Base-by-base conservation (phyloP, 1,140 invertebrate species). In the Cydia fagiglandana region DNA sequence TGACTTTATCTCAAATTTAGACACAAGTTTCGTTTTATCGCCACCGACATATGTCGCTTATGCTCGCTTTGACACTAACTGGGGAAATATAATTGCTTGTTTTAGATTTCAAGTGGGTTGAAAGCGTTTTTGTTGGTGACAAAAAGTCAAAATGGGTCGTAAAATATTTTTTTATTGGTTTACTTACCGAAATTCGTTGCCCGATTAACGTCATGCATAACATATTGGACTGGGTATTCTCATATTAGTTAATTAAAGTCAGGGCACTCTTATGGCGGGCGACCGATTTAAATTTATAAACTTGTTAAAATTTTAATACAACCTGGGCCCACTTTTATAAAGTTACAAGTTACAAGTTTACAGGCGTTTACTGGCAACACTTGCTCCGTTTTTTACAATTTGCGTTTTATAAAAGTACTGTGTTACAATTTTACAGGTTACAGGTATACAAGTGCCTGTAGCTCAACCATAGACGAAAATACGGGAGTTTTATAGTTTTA, bases 11-110 rank as follows among this genome's bases (percentile, higher is more conserved):
- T 17, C 24, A 17, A 45, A 2, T 41, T 70, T 17, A 15, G 30
- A 68, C 30, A 38, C 64, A 68, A 68, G 30, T 45, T 70, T 70
- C 24, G 13, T 70, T 70, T 70, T 70, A 70, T 70, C 66, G 30
- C 13, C 9, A 34, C 64, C n/a, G 66, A 41, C 66, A 70, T 30
- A 70, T n/a, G n/a, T n/a, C n/a, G n/a, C n/a, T n/a, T n/a, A n/a
- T 70, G 66, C 64, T 28, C 64, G 15, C 66, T 70, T 70, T 41
- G 34, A 38, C 66, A 30, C 6, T 70, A 70, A 20, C 30, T n/a
- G 4, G 5, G n/a, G 66, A 12, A 45, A 70, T 38, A 41, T 70
- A 68, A 68, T 68, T 68, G 64, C 64, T 34, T 34, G 64, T 2
- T 68, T 38, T 38, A 10, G n/a, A 70, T n/a, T 41, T 70, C n/a